These are phyloP conservation scores for Gymnogyps californianus DNA, from an alignment of 2,113 vertebrate species.

Conservation along the genomic window DNA sequence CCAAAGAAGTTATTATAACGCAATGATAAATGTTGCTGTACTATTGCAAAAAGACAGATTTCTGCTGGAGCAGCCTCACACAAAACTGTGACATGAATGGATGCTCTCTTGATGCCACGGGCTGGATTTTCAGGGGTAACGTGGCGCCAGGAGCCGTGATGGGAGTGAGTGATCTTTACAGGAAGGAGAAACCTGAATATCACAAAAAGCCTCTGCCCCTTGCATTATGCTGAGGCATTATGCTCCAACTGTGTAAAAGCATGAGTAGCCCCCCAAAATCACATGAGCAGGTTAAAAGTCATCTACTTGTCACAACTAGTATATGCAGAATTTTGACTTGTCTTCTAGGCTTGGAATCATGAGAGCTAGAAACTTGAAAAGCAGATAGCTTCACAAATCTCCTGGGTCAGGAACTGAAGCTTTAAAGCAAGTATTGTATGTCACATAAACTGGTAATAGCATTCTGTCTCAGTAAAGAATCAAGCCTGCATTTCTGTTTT, in stretches of 20 bases:
- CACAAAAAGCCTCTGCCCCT: neutral
- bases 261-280: neutral
- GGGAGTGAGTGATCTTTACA: neutral
- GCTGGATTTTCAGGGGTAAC: neutral
- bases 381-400: neutral
- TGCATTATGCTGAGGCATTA: neutral
- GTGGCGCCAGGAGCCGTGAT: neutral
- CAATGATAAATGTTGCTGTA: neutral
- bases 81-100: neutral
- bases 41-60: neutral
- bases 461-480: neutral
- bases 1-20: neutral
- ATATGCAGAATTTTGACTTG: neutral
- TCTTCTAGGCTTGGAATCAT: neutral
- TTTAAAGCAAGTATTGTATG: neutral
- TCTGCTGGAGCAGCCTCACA: neutral
- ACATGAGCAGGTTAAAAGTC: neutral
- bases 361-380: neutral
- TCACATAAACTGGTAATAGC: neutral
- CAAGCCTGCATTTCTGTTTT: neutral
- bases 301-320: neutral
- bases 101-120: neutral
- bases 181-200: neutral
- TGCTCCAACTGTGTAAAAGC: neutral
- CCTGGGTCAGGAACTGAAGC: neutral